These are phyloP conservation scores for Bembecia ichneumoniformis DNA, from an alignment of 2,888 invertebrate genomes.

Conservation along the genomic window DNA sequence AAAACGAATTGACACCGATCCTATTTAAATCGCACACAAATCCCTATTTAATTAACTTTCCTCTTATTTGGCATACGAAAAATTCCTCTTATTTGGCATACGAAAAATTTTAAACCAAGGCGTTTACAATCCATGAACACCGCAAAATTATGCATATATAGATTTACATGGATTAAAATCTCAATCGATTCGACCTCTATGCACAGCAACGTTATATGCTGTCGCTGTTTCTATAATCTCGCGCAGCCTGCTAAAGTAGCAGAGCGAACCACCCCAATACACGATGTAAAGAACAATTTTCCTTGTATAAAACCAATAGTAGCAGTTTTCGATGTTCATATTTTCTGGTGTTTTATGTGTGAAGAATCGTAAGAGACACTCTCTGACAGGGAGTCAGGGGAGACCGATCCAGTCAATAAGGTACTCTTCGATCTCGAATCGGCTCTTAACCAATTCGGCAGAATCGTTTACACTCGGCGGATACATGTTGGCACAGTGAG, in stretches of 20 bases:
- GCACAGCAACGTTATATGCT: too few species aligned
- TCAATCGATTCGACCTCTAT: too few species aligned
- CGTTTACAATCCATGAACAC: too few species aligned
- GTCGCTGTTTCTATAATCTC: not conserved
- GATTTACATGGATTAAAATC: too few species aligned
- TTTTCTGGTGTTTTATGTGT: constrained; percentile 1
- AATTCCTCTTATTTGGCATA: too few species aligned
- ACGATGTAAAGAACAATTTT: not conserved
- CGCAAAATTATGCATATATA: too few species aligned
- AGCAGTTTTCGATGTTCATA: not conserved
- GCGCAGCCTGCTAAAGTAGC: not conserved
- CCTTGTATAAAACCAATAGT: not conserved
- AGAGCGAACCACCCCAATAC: not conserved
- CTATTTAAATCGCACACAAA: too few species aligned
- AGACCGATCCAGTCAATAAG: constrained; percentile 70
- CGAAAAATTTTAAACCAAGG: too few species aligned
- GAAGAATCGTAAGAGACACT: constrained; percentile 7
- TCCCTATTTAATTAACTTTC: too few species aligned
- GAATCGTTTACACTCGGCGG: constrained; percentile 78
- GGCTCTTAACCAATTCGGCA: constrained; percentile 77
- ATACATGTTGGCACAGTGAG: constrained; percentile 96
- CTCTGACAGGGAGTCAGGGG: constrained; percentile 12
- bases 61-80: too few species aligned
- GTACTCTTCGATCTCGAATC: constrained; percentile 73
- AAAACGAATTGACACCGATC: too few species aligned